phyloP scores from a whole-genome alignment of 2,888 invertebrate species.

The Cantharis rustica region DNA sequence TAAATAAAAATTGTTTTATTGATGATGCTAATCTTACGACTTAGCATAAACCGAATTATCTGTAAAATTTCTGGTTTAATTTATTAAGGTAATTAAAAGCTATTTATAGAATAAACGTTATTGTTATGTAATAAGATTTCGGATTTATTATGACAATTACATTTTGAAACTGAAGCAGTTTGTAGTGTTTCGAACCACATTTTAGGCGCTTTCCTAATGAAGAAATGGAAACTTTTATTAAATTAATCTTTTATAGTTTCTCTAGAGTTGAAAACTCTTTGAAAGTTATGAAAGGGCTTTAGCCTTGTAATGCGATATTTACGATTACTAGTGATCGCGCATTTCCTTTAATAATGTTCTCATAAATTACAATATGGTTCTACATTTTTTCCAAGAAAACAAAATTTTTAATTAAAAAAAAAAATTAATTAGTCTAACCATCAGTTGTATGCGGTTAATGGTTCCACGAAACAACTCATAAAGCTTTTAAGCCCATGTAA shows the following conservation, averaged over 20 bases:
- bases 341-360: neutral
- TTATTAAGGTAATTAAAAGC: neutral
- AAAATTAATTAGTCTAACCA: neutral
- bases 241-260: too few relatives aligned
- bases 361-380: neutral
- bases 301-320: neutral
- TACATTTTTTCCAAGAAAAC: neutral
- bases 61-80: neutral
- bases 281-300: too few relatives aligned
- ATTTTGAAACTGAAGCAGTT: neutral
- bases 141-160: neutral
- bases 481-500: neutral
- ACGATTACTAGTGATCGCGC: neutral
- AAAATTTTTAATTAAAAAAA: neutral
- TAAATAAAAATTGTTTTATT: conserved; percentile 1
- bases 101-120: neutral
- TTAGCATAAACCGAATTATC: neutral
- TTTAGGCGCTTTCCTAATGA: too few relatives aligned
- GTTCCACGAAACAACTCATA: neutral
- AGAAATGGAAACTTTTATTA: neutral
- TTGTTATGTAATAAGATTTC: neutral
- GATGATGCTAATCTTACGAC: neutral
- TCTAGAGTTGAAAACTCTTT: too few relatives aligned
- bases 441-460: neutral
- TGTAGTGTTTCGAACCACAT: neutral